These are phyloP conservation scores for Linnaemya tessellans DNA, from an alignment of 2,888 invertebrate species.

Conservation along the genomic window DNA sequence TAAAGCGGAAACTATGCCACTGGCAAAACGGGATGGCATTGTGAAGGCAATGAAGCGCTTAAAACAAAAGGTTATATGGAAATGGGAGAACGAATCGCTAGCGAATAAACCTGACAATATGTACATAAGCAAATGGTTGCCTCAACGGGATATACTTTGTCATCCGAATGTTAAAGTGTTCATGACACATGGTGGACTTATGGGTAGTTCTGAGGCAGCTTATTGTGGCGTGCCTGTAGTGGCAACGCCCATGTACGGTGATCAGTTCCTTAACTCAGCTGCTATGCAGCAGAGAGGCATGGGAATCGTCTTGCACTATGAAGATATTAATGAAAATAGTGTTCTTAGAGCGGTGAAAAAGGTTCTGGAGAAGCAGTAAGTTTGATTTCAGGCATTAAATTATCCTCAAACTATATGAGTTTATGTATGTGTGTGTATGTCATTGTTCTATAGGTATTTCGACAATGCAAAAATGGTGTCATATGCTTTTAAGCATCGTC, in stretches of 20 bases:
- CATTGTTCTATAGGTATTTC: slow-evolving; percentile 73
- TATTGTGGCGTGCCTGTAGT: slow-evolving; percentile 87
- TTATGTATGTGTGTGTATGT: neutral
- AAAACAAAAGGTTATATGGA: slow-evolving; percentile 87
- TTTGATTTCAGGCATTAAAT: slow-evolving; percentile 55
- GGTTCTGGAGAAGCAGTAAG: slow-evolving; percentile 83
- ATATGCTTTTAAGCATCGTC: slow-evolving; percentile 85
- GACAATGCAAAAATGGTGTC: slow-evolving; percentile 84
- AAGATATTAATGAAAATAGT: slow-evolving; percentile 84
- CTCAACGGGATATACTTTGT: slow-evolving; percentile 89
- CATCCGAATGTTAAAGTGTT: slow-evolving; percentile 88
- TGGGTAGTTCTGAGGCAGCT: slow-evolving; percentile 88
- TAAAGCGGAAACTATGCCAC: slow-evolving; percentile 85
- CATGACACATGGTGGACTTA: slow-evolving; percentile 89
- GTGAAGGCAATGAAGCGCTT: slow-evolving; percentile 85
- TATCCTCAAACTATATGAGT: too few species aligned
- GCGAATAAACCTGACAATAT: slow-evolving; percentile 86
- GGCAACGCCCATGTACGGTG: slow-evolving; percentile 88
- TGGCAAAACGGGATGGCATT: slow-evolving; percentile 85
- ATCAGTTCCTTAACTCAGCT: slow-evolving; percentile 86
- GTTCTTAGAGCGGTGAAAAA: slow-evolving; percentile 84
- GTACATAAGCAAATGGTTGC: slow-evolving; percentile 87
- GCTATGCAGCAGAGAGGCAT: slow-evolving; percentile 85
- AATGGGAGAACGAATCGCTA: slow-evolving; percentile 87
- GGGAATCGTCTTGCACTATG: slow-evolving; percentile 84